Evolutionary conservation across 23 tunicate species (phyloP), one percentile per base, ranked within the genome.

Genomic region (Halocynthia aurantium): DNA sequence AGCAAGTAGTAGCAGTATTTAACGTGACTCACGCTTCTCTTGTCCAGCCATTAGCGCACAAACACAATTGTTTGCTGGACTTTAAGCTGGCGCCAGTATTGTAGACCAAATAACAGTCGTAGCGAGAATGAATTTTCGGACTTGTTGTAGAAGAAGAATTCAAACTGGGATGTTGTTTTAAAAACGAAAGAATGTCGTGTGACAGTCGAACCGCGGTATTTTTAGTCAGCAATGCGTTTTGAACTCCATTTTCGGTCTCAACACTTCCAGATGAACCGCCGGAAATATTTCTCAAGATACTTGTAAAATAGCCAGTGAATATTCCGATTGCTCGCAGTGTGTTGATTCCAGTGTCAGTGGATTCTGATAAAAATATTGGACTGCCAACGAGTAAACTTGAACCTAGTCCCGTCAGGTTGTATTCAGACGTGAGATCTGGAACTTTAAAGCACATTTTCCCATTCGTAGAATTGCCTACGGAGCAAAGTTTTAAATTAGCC

Each of bases 41-140:
- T n/a, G 62, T 75, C 93, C 93, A 87, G 10, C 93, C 93, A 17
- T 73, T 70, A 7, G 93, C 51, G 70, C 93, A 87, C 22, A 87
- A 49, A 69, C 81, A 87, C 67, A 87, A 40, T 10, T 85, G 69
- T 6, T 69, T 61, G 20, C 76, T 76, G 2, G 8, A 60, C 10
- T 58, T 21, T 31, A 31, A 31, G 44, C 44, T 31, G 44, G 44
- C 44, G 44, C 44, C 64, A 13, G 56, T 66, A 0, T 53, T 53
- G 40, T 52, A 66, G 7, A 81, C 40, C 15, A 81, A 75, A 65
- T n/a, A 83, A 44, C 86, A 83, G 61, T 83, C 81, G 51, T 51
- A 83, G 7, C 66, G 22, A 11, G 86, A 62, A 76, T 75, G 74
- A 6, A 83, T 53, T 22, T 19, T 75, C 21, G 7, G 7, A 10